These are phyloP conservation scores for Eupristina koningsbergeri DNA, from an alignment of 1,140 invertebrate genomes.

Conservation along the genomic window DNA sequence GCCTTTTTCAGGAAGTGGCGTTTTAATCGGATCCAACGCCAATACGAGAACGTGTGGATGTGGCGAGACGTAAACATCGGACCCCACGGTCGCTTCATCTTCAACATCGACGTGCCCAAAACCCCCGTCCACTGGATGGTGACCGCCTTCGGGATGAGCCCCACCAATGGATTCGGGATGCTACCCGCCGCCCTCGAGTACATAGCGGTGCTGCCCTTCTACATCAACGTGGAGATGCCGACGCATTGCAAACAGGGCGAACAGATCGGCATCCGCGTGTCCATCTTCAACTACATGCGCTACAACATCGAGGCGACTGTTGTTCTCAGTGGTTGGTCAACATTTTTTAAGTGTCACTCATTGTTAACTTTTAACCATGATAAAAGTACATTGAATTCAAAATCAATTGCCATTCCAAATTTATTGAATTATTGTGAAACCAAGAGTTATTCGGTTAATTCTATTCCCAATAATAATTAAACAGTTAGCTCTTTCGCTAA, in stretches of 20 bases:
- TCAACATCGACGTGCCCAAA: constrained; percentile 89
- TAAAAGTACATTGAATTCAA: no score
- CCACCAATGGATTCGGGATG: constrained; percentile 89
- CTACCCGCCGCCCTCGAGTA: constrained; percentile 85
- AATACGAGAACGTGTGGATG: constrained; percentile 95
- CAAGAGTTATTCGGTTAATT: no score
- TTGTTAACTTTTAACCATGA: no score
- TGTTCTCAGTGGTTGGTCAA: constrained; percentile 76
- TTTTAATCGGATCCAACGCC: constrained; percentile 88
- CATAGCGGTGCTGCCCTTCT: constrained; percentile 90
- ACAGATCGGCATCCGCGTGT: constrained; percentile 92
- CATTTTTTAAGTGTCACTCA: not conserved
- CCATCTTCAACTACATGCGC: constrained; percentile 94
- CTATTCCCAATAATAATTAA: no score
- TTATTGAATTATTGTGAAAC: no score
- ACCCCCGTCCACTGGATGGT: constrained; percentile 93
- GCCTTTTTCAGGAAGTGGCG: constrained; percentile 84
- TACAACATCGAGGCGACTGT: constrained; percentile 89
- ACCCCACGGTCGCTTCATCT: constrained; percentile 89
- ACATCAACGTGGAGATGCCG: constrained; percentile 96
- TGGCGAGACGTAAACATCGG: constrained; percentile 96
- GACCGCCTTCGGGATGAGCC: constrained; percentile 92
- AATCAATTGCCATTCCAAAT: no score
- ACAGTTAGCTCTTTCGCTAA: no score
- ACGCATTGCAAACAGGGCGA: constrained; percentile 88